A percentile compares a stretch with the other conserved stretches of the same genome.
phyloP scores from a whole-genome alignment of 2,888 invertebrate genomes.

The Tipula confusa region DNA sequence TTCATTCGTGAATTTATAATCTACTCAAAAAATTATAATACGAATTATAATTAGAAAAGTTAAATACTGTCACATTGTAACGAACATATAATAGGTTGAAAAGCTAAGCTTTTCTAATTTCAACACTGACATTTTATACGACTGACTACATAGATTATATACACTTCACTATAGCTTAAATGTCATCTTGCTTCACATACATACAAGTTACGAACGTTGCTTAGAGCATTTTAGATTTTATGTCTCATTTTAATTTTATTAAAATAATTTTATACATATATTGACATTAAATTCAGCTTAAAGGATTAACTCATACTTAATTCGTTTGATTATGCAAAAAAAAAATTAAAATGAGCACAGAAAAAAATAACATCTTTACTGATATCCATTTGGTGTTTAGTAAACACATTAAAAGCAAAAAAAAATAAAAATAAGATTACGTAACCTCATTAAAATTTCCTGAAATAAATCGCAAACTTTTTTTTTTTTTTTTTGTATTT shows the following conservation, averaged over 20 bases:
- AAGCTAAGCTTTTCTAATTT: not conserved
- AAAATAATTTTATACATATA: not conserved
- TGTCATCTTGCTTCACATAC: not conserved
- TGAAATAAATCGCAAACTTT: slow-evolving; percentile 6
- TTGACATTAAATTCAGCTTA: slow-evolving; percentile 4
- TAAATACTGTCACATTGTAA: too few relatives aligned
- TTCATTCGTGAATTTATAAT: too few relatives aligned
- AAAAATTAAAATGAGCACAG: not conserved
- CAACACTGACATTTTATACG: not conserved
- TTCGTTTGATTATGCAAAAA: not conserved
- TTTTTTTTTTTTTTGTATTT: not conserved
- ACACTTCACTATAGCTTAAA: not conserved
- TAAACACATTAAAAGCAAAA: not conserved
- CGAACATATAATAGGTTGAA: too few relatives aligned
- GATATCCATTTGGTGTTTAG: not conserved
- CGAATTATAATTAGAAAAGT: too few relatives aligned
- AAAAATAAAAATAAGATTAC: slow-evolving; percentile 8
- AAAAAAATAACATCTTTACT: not conserved
- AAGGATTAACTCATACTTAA: slow-evolving; percentile 20
- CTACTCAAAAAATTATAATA: too few relatives aligned
- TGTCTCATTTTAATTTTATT: not conserved
- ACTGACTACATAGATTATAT: not conserved
- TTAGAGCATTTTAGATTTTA: not conserved
- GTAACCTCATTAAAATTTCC: slow-evolving; percentile 20
- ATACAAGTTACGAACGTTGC: not conserved